Evolutionary conservation across 35 echinoderm and acorn worm genomes (phyloP).

Genomic region (Ophioderma brevispina): DNA sequence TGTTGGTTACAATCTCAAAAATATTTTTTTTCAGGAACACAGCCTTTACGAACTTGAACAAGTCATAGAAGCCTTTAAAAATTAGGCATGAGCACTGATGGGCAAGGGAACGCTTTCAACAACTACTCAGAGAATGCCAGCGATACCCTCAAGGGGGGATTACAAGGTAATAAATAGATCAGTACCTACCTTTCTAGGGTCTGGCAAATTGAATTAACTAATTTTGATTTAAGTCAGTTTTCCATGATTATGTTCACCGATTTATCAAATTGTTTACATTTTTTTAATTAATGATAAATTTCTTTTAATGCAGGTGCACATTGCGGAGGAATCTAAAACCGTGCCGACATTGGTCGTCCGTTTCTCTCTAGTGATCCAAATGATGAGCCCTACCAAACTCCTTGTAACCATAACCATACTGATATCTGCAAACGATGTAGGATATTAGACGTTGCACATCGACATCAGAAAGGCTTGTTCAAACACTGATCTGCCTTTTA

Average conservation of each 20-base stretch:
- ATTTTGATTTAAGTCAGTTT: neutral
- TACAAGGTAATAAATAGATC: too few relatives aligned
- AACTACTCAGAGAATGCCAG: too few relatives aligned
- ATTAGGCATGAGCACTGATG: too few relatives aligned
- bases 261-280: neutral
- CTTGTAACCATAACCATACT: neutral
- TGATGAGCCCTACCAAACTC: neutral
- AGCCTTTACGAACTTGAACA: too few relatives aligned
- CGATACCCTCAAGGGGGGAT: too few relatives aligned
- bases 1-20: too few relatives aligned
- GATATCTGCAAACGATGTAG: neutral
- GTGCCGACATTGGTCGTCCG: neutral
- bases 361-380: neutral
- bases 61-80: too few relatives aligned
- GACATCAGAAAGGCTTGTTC: neutral
- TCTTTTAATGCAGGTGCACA: neutral
- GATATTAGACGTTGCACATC: neutral
- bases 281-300: neutral
- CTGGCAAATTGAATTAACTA: too few relatives aligned
- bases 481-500: neutral
- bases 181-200: too few relatives aligned
- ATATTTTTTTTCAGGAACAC: too few relatives aligned
- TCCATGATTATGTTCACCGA: neutral
- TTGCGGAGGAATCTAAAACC: neutral
- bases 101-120: too few relatives aligned